Conservation (phyloP, 2,888 invertebrate species). For the Amiota communis region DNA sequence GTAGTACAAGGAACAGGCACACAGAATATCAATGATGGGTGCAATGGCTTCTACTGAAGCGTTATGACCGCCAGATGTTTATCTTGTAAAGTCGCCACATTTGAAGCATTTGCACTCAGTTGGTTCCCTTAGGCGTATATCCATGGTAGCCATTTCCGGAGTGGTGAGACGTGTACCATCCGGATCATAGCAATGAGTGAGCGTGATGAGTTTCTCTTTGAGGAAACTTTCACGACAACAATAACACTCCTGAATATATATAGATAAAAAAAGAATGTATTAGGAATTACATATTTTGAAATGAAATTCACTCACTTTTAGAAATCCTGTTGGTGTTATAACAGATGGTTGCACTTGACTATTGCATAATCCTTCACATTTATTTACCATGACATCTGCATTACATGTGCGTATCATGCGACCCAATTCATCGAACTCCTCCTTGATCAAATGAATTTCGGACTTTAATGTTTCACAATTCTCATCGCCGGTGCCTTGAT, state of each 20-base stretch:
- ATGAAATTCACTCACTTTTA: conserved; percentile 75
- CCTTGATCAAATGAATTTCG: conserved; percentile 91
- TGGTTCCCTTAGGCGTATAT: conserved; percentile 88
- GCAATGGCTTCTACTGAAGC: not conserved
- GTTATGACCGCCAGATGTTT: conserved; percentile 56
- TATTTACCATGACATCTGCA: conserved; percentile 91
- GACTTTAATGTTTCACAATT: conserved; percentile 89
- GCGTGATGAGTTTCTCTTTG: conserved; percentile 83
- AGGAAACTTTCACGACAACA: conserved; percentile 92
- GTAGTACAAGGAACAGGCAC: not conserved
- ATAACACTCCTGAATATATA: conserved; percentile 82
- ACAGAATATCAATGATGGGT: conserved; percentile 1
- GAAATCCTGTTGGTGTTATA: conserved; percentile 88
- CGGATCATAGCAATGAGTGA: conserved; percentile 90
- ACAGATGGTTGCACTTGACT: conserved; percentile 95
- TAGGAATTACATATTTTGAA: not conserved
- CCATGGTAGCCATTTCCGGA: conserved; percentile 83
- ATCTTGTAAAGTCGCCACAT: conserved; percentile 88
- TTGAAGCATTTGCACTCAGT: conserved; percentile 92
- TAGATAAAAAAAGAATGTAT: not conserved
- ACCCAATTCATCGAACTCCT: conserved; percentile 92
- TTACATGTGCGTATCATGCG: conserved; percentile 88
- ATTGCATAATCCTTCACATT: conserved; percentile 93
- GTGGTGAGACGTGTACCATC: conserved; percentile 85
- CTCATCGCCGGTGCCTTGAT: conserved; percentile 76